Evolutionary conservation across 2,113 vertebrate species (phyloP).

Genomic region (Nothocercus julius): DNA sequence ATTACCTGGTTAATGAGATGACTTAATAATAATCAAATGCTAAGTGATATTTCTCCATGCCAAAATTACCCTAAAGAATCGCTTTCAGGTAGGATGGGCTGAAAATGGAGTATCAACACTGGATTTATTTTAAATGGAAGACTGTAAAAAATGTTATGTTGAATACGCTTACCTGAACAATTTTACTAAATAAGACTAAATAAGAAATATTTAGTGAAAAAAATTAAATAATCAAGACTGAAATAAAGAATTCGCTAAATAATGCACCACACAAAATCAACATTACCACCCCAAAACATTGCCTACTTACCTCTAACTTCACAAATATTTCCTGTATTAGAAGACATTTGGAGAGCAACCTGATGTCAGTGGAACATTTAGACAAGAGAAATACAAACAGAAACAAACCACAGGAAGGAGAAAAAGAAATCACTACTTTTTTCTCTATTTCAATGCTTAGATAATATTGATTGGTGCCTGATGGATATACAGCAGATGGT

Average conservation of each 20-base stretch:
- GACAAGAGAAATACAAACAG: neutral
- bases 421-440: neutral
- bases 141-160: neutral
- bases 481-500: neutral
- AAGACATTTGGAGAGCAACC: neutral
- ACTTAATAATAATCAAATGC: neutral
- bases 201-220: neutral
- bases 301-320: neutral
- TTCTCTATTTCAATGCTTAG: neutral
- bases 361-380: neutral
- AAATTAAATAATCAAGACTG: neutral
- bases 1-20: neutral
- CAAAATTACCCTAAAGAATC: neutral
- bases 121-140: neutral
- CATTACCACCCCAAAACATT: neutral
- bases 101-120: neutral
- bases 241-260: neutral
- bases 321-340: neutral
- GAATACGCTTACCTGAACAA: neutral
- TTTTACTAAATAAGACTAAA: neutral
- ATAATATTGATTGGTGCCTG: neutral
- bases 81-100: neutral
- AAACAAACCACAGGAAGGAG: neutral
- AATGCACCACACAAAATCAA: neutral
- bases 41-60: neutral